Percentiles rank a stretch among this genome's conserved stretches.
Conservation (phyloP, 2,888 invertebrate species). For the Tetanocera ferruginea region DNA sequence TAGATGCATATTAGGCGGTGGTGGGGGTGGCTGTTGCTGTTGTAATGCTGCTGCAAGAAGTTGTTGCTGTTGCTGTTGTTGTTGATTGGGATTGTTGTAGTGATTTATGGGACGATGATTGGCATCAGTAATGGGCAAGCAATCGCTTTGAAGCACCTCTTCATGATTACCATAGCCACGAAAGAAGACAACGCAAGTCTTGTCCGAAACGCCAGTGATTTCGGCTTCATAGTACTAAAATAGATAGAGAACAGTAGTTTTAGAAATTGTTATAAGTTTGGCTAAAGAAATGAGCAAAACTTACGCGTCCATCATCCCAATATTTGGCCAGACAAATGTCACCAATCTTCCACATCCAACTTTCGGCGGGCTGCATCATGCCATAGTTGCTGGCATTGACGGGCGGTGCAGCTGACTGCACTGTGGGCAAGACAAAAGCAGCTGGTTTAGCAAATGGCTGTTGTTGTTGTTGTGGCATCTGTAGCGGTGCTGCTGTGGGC, state of each 20-base stretch:
- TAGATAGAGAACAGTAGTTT: not conserved
- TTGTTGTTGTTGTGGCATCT: conserved; percentile 36
- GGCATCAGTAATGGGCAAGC: conserved; percentile 75
- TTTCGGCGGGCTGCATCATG: conserved; percentile 49
- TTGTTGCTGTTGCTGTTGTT: conserved; percentile 44
- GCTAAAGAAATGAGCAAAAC: conserved; percentile 45
- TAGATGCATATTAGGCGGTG: not conserved
- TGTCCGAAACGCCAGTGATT: conserved; percentile 84
- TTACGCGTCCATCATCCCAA: conserved; percentile 91
- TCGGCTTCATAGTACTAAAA: conserved; percentile 84
- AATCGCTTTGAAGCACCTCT: conserved; percentile 86
- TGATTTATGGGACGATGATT: conserved; percentile 62
- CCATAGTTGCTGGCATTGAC: conserved; percentile 52
- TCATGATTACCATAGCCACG: conserved; percentile 91
- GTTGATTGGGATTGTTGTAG: conserved; percentile 50
- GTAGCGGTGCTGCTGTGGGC: conserved; percentile 43
- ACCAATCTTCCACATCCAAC: conserved; percentile 80
- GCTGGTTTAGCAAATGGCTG: conserved; percentile 30
- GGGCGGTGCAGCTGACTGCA: conserved; percentile 42
- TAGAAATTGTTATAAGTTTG: not conserved
- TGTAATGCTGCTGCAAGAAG: not conserved
- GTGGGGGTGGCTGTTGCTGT: conserved; percentile 16
- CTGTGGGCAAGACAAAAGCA: conserved; percentile 38
- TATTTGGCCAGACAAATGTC: conserved; percentile 91
- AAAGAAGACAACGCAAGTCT: conserved; percentile 88